phyloP scores from a whole-genome alignment of 1,140 invertebrate species.

The Babylonia areolata region DNA sequence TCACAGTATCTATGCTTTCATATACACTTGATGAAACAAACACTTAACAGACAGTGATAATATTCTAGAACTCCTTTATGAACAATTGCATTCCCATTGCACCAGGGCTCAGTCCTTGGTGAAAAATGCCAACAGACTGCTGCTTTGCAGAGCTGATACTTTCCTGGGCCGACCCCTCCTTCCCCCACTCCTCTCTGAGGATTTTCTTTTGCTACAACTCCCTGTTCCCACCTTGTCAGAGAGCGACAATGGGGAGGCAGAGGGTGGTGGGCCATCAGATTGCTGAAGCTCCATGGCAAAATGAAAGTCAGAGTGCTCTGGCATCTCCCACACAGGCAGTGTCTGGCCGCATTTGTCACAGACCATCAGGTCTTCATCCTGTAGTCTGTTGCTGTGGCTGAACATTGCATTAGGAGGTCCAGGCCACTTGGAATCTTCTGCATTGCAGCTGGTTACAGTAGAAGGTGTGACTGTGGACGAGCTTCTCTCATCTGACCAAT shows the following conservation, averaged over 20 bases:
- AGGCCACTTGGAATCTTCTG: background rate
- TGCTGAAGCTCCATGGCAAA: constrained; percentile 73
- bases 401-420: background rate
- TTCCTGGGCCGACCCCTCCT: constrained; percentile 9
- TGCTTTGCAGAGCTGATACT: background rate
- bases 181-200: background rate
- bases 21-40: too few relatives aligned
- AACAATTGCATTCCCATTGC: background rate
- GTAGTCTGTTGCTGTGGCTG: background rate
- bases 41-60: too few relatives aligned
- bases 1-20: too few relatives aligned
- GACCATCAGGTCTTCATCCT: constrained; percentile 54
- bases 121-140: constrained; percentile 4
- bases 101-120: background rate
- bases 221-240: background rate
- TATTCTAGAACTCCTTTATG: too few relatives aligned
- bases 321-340: constrained; percentile 73
- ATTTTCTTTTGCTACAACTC: background rate
- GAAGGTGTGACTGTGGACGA: background rate
- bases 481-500: background rate
- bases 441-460: background rate
- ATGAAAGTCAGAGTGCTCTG: constrained; percentile 77
- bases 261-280: background rate
- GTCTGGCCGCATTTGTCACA: constrained; percentile 73
- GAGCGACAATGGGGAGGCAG: background rate